A percentile compares a stretch with the other conserved stretches of the same genome.
phyloP scores from a whole-genome alignment of 1,140 invertebrate genomes.

The Radopholus similis region DNA sequence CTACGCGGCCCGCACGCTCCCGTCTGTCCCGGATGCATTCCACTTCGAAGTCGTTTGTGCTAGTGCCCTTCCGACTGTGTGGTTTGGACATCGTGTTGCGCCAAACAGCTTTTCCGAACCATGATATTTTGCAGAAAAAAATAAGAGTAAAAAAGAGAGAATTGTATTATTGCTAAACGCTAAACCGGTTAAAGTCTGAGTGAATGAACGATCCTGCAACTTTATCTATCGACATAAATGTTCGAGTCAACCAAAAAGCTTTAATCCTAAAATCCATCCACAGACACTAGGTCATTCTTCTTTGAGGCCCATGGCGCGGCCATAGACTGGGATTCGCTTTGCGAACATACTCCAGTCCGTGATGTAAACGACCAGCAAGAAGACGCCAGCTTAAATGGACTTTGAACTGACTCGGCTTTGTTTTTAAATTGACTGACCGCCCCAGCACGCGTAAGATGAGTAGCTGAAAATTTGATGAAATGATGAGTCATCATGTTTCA shows the following conservation, averaged over 20 bases:
- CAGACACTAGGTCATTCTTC: background rate
- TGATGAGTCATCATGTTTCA: background rate
- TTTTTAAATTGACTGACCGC: background rate
- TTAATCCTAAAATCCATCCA: background rate
- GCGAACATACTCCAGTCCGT: slow-evolving; percentile 5
- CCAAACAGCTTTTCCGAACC: no score
- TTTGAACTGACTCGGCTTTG: background rate
- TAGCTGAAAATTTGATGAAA: slow-evolving; percentile 1
- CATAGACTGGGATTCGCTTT: background rate
- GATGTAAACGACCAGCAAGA: slow-evolving; percentile 3
- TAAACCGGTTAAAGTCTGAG: background rate
- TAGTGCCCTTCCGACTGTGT: background rate
- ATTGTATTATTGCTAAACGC: background rate
- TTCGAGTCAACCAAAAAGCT: background rate
- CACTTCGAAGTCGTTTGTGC: background rate
- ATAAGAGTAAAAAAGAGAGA: background rate
- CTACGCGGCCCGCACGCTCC: background rate
- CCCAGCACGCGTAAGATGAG: background rate
- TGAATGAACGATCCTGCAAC: background rate
- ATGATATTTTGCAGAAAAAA: background rate
- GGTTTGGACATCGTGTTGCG: background rate
- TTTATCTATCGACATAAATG: background rate
- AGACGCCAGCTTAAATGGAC: background rate
- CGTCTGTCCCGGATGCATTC: background rate
- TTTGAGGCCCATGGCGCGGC: background rate